Percentiles rank a stretch among this genome's conserved stretches.
phyloP scores from a whole-genome alignment of 2,888 invertebrate species.

The Conistra vaccinii region DNA sequence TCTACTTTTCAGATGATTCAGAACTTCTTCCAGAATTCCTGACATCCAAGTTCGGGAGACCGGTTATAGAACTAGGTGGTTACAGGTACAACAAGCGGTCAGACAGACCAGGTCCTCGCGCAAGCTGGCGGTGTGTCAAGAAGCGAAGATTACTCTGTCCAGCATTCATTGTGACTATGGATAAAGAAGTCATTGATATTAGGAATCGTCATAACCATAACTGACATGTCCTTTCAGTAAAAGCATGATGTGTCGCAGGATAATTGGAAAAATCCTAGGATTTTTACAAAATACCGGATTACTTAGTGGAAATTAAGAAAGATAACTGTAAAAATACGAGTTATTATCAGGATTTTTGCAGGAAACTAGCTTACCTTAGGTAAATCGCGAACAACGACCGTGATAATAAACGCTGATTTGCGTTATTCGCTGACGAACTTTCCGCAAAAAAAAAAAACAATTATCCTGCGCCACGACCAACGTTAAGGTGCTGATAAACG shows the following conservation, averaged over 20 bases:
- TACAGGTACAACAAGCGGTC: slow-evolving; percentile 78
- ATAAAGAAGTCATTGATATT: slow-evolving; percentile 74
- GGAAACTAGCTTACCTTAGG: background rate
- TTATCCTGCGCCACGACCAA: too few relatives aligned
- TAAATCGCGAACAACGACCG: background rate
- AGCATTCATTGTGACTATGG: slow-evolving; percentile 75
- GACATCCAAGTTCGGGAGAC: slow-evolving; percentile 74
- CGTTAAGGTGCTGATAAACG: too few relatives aligned
- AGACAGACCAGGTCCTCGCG: slow-evolving; percentile 71
- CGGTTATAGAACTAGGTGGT: slow-evolving; percentile 76
- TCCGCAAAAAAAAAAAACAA: too few relatives aligned
- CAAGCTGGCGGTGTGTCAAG: slow-evolving; percentile 78
- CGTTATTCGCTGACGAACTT: too few relatives aligned
- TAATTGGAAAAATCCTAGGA: too few relatives aligned
- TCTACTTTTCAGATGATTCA: slow-evolving; percentile 43
- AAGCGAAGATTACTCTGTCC: slow-evolving; percentile 73
- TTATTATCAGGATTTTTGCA: background rate
- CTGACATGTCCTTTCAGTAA: background rate
- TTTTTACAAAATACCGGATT: background rate
- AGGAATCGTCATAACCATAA: slow-evolving; percentile 73
- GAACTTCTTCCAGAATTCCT: slow-evolving; percentile 67
- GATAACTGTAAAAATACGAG: background rate
- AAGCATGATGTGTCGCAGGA: background rate
- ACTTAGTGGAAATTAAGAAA: background rate
- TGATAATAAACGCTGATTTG: too few relatives aligned